These are phyloP conservation scores for Glareola pratincola DNA, from an alignment of 2,113 vertebrate genomes.

Conservation along the genomic window DNA sequence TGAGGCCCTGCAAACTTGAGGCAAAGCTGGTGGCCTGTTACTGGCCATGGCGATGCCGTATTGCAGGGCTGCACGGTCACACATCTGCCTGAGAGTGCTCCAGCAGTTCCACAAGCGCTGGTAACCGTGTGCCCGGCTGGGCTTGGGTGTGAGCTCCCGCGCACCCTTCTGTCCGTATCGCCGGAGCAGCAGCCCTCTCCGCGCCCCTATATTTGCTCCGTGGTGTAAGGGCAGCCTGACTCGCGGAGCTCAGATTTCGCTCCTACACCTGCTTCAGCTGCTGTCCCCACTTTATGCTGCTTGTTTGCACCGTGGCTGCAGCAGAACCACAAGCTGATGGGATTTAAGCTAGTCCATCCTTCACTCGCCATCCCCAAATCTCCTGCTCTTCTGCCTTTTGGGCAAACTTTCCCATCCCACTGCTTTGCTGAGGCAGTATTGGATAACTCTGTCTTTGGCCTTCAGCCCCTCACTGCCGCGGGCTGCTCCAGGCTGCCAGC, in stretches of 20 bases:
- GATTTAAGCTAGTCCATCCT: background rate
- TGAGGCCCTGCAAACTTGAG: background rate
- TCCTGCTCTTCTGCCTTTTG: background rate
- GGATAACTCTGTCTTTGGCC: background rate
- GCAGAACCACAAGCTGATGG: background rate
- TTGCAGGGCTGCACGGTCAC: background rate
- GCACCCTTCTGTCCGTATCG: accelerated
- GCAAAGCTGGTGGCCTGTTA: background rate
- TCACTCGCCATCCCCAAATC: background rate
- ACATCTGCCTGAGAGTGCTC: background rate
- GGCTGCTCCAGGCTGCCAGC: background rate
- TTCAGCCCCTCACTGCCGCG: background rate
- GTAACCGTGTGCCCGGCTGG: accelerated
- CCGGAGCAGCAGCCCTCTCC: background rate
- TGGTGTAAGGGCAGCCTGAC: background rate
- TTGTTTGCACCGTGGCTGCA: background rate
- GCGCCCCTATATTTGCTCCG: background rate
- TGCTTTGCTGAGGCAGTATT: background rate
- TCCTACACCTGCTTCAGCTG: background rate
- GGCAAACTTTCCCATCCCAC: background rate
- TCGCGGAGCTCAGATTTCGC: background rate
- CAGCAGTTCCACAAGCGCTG: accelerated
- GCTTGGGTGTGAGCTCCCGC: background rate
- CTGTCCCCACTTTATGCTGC: background rate
- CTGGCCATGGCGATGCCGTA: accelerated